A percentile compares a stretch with the other conserved stretches of the same genome.
These are phyloP conservation scores for Atherinosoma microstoma DNA, from an alignment of 2,797 vertebrate genomes.

Conservation along the genomic window DNA sequence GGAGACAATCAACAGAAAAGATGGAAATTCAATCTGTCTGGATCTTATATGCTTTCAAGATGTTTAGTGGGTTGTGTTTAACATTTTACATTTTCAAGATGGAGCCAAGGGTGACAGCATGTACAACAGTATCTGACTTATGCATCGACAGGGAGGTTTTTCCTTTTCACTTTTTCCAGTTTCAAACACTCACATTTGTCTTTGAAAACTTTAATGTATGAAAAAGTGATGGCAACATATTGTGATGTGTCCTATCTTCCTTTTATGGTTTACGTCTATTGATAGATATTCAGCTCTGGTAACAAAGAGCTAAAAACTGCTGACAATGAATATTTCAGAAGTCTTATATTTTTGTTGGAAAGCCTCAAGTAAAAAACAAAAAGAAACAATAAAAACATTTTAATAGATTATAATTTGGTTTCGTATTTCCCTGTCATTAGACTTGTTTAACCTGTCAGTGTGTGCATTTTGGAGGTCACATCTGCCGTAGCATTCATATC, in stretches of 20 bases:
- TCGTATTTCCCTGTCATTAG: slow-evolving; percentile 2
- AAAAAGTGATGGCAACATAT: slow-evolving; percentile 46
- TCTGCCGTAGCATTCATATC: background rate
- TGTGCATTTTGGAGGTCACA: slow-evolving; percentile 3
- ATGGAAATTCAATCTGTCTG: slow-evolving; percentile 46
- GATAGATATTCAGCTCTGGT: background rate
- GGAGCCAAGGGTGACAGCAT: slow-evolving; percentile 40
- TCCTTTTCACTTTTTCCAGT: slow-evolving; percentile 22
- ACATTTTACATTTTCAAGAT: slow-evolving; percentile 63
- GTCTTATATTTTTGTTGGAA: slow-evolving; percentile 2
- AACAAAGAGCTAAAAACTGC: background rate
- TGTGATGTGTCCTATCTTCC: slow-evolving; percentile 2
- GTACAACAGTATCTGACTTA: slow-evolving; percentile 35
- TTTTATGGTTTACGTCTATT: background rate
- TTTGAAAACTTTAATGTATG: slow-evolving; percentile 38
- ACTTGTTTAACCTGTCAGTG: slow-evolving; percentile 13
- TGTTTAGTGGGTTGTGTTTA: slow-evolving; percentile 61
- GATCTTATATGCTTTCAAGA: slow-evolving; percentile 66
- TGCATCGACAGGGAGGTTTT: slow-evolving; percentile 11
- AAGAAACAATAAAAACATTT: background rate
- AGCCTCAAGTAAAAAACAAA: background rate
- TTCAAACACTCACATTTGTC: slow-evolving; percentile 24
- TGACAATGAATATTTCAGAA: background rate
- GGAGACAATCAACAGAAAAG: background rate
- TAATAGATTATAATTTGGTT: background rate